Evolutionary conservation across 2,797 vertebrate genomes (phyloP).

Genomic region (Notoglanidium macrostoma): DNA sequence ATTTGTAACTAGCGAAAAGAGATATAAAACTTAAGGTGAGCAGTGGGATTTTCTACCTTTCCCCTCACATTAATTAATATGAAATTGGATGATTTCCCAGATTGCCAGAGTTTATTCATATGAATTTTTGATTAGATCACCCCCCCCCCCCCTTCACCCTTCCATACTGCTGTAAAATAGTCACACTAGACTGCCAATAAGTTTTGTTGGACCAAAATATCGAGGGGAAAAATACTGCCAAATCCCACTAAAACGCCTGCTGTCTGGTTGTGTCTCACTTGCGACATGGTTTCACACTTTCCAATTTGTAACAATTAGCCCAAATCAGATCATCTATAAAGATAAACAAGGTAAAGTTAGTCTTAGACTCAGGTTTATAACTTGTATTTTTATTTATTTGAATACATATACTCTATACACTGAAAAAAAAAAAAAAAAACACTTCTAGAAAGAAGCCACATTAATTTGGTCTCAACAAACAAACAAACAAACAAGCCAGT

Average conservation of each 20-base stretch:
- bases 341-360: not conserved
- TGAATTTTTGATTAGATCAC: not conserved
- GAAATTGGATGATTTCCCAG: conserved; percentile 3
- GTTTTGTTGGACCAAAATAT: not conserved
- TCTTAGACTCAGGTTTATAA: not conserved
- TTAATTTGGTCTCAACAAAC: too few relatives aligned
- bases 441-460: too few relatives aligned
- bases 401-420: not conserved
- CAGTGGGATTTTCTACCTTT: not conserved
- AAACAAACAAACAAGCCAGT: too few relatives aligned
- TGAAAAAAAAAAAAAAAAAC: too few relatives aligned
- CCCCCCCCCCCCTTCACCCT: not conserved
- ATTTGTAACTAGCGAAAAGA: not conserved
- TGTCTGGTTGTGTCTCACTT: not conserved
- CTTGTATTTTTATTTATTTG: not conserved
- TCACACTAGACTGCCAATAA: not conserved
- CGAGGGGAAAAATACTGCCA: not conserved
- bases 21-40: not conserved
- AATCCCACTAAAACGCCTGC: not conserved
- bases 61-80: not conserved
- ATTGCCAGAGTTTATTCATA: not conserved
- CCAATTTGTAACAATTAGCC: not conserved
- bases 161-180: not conserved
- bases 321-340: too few relatives aligned
- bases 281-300: not conserved